Base-by-base conservation (phyloP, 2,797 vertebrate species). In the Sebastes nivosus region DNA sequence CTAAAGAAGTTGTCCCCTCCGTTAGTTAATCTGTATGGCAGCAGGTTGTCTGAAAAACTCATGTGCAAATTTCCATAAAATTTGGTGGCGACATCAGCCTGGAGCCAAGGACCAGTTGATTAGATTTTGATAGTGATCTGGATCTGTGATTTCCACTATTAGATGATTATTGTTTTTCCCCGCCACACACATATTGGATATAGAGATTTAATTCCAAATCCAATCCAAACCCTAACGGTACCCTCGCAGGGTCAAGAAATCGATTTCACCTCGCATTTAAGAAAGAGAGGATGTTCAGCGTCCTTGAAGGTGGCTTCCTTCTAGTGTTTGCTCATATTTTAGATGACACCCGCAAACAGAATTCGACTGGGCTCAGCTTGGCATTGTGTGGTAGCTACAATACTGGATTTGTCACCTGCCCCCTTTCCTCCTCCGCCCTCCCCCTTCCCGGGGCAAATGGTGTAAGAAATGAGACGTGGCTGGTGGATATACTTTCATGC, bases 151-250 rank as follows among this genome's bases (percentile, higher is more conserved):
- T 92, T 83, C 79, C 55, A 89, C 88, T 66, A 90, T 89, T 90
- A 88, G 82, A 80, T 88, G 87, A 89, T 92, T 89, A 90, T 88
- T 91, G 84, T 85, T 70, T 67, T 20, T 25, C 14, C 2, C 8
- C 34, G n/a, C 16, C n/a, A 65, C 67, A 57, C 65, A 73, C 58
- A 46, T 52, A 86, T 67, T 83, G 87, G 91, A 90, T 64, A 67
- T 66, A 88, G 86, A 88, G 91, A 91, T 89, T 94, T 89, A 88
- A 93, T 93, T 92, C 87, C 69, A 86, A 88, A 91, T 90, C 85
- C 88, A 93, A 92, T 91, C 88, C 81, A 7, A 84, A 83, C 79
- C 61, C 72, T 42, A 65, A 77, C 76, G 1, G 59, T 71, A 29
- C 69, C 67, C 81, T 73, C 6, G 58, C 75, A 25, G 87, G 91